Conservation (phyloP, 2,797 vertebrate genomes). For the Astyanax mexicanus region DNA sequence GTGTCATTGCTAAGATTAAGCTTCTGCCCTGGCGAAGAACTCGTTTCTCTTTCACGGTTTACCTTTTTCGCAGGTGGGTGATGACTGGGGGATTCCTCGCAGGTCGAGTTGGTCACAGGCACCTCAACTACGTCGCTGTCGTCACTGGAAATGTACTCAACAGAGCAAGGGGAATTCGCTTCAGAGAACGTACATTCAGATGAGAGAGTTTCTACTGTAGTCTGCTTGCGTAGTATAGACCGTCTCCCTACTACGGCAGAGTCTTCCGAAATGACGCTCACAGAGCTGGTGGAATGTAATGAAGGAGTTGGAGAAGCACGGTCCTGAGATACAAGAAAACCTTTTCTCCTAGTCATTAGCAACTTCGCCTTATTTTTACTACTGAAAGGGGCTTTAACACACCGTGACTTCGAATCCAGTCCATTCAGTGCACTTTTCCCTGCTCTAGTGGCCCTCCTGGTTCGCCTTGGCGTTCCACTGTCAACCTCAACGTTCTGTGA, state of each 20-base stretch:
- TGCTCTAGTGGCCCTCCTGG: background rate
- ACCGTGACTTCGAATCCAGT: constrained; percentile 10
- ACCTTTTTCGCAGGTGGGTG: background rate
- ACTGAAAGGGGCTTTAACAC: constrained; percentile 64
- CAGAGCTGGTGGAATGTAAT: constrained; percentile 66
- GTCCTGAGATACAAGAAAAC: constrained; percentile 58
- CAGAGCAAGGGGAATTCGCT: constrained; percentile 39
- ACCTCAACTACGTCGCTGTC: constrained; percentile 78
- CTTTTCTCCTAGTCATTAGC: constrained; percentile 69
- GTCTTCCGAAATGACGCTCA: background rate
- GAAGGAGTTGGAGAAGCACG: constrained; percentile 41
- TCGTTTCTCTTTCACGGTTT: background rate
- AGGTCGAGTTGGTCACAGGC: constrained; percentile 48
- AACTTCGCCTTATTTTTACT: constrained; percentile 74
- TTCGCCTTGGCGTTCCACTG: background rate
- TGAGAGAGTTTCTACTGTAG: constrained; percentile 63
- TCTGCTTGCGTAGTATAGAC: constrained; percentile 65
- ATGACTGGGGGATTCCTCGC: constrained; percentile 19
- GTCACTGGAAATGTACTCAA: constrained; percentile 66
- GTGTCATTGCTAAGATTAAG: background rate
- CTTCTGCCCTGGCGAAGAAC: background rate
- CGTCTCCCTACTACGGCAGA: constrained; percentile 39
- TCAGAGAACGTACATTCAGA: constrained; percentile 65
- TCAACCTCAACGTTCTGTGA: constrained; percentile 12
- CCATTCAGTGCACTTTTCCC: constrained; percentile 4